These are phyloP conservation scores for Epinephelus coioides DNA, from an alignment of 2,797 vertebrate genomes.

Conservation along the genomic window DNA sequence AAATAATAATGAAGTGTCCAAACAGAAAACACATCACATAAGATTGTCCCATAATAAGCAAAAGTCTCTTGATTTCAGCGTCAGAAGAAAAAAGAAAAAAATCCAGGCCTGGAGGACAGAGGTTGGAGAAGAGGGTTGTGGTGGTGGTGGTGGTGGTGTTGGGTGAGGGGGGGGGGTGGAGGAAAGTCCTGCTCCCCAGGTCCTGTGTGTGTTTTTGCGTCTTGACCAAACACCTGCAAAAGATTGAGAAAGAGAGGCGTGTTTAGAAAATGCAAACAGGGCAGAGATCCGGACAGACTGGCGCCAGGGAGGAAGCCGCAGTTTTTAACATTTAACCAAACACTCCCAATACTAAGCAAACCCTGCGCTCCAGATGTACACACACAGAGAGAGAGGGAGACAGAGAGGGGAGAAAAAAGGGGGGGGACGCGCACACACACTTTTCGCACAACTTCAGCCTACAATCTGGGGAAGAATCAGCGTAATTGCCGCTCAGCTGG, in stretches of 20 bases:
- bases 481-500: conserved; percentile 87
- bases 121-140: conserved; percentile 42
- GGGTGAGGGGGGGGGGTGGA: conserved; percentile 5
- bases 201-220: conserved; percentile 84
- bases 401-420: conserved; percentile 4
- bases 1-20: conserved; percentile 97
- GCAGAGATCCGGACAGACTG: conserved; percentile 97
- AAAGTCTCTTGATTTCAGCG: conserved; percentile 87
- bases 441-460: conserved; percentile 82
- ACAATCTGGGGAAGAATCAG: conserved; percentile 88
- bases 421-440: conserved; percentile 69
- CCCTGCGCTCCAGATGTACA: conserved; percentile 95
- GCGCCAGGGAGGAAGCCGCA: conserved; percentile 98
- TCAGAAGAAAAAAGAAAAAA: conserved; percentile 67
- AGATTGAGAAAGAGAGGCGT: conserved; percentile 94
- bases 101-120: conserved; percentile 85
- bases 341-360: conserved; percentile 94
- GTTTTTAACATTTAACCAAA: conserved; percentile 98
- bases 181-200: conserved; percentile 84
- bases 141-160: not conserved
- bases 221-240: conserved; percentile 97
- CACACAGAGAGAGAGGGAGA: conserved; percentile 56
- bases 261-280: conserved; percentile 96
- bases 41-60: conserved; percentile 88
- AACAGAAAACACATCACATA: conserved; percentile 89